These are phyloP conservation scores for Poecilia velifera DNA, from an alignment of 2,797 vertebrate genomes.

Conservation along the genomic window DNA sequence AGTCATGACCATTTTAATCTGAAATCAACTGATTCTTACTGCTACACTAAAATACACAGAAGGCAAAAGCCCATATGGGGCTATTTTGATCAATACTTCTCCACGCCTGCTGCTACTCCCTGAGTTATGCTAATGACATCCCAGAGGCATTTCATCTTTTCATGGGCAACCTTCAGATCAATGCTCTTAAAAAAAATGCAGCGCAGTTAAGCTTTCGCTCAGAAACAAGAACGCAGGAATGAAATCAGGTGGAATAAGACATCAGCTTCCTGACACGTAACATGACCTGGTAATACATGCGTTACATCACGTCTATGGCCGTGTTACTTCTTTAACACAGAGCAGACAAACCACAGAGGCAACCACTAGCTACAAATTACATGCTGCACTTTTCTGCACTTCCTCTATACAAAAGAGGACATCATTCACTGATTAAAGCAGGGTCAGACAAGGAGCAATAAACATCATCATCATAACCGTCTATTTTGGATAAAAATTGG, in stretches of 20 bases:
- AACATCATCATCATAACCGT: background rate
- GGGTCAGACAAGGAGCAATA: background rate
- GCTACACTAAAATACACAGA: background rate
- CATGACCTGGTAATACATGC: constrained; percentile 4
- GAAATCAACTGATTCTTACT: background rate
- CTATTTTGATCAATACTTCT: constrained; percentile 30
- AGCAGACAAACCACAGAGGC: background rate
- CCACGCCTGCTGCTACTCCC: constrained; percentile 8
- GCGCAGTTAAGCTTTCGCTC: background rate
- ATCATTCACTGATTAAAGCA: background rate
- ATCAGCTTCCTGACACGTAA: background rate
- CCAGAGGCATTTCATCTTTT: constrained; percentile 24
- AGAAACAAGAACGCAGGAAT: background rate
- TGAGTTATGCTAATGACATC: constrained; percentile 26
- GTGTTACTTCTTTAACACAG: background rate
- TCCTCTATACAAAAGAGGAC: background rate
- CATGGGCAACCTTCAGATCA: constrained; percentile 27
- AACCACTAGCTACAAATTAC: background rate
- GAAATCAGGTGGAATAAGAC: constrained; percentile 1
- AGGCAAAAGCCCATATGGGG: constrained; percentile 2
- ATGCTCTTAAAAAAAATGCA: constrained; percentile 30
- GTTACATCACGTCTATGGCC: background rate
- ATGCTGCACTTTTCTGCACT: background rate
- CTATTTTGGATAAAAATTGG: background rate
- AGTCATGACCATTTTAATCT: background rate